Base-by-base conservation (phyloP, 2,888 invertebrate species). In the Melinopterus prodromus region DNA sequence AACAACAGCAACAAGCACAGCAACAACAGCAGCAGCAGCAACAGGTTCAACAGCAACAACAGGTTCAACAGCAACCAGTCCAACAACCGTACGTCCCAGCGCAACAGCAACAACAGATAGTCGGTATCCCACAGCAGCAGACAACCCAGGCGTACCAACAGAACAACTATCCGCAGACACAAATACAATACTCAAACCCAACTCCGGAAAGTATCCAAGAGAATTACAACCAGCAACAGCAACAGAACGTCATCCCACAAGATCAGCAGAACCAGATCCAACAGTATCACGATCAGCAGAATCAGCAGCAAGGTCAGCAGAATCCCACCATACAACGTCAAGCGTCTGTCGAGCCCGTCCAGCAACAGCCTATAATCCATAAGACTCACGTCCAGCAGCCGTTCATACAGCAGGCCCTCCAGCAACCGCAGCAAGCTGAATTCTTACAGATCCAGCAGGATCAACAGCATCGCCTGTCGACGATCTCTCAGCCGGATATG, bases 61-160 rank as follows among this genome's bases (percentile, higher is more conserved):
- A 74, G 35, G 72, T 53, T 6, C 81, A 83, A 71, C 84, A 84
- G 78, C 82, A 80, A 71, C 82, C 78, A 75, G 77, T 38, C 6
- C 85, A 81, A 71, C 79, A 15, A 12, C 77, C n/a, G 26, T 79
- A 80, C 37, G 81, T 78, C 53, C 92, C 88, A 85, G 70, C 37
- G 16, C 92, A 78, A 16, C 92, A 84, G 82, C 92, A 89, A 89
- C 91, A 89, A 85, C 91, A 87, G 89, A 88, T 90, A 85, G 87
- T 87, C 1, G 86, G 90, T 71, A 90, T 91, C 81, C 90, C 92
- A 83, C 90, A 91, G 85, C 86, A 87, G 76, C 85, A 91, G 81
- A 90, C 90, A 77, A 83, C 87, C 16, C 80, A 80, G 72, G 69
- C 6, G 35, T 80, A 79, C 70, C 80, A 78, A 9, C 82, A 82